These are phyloP conservation scores for Hyles lineata DNA, from an alignment of 2,888 invertebrate genomes.

Conservation along the genomic window DNA sequence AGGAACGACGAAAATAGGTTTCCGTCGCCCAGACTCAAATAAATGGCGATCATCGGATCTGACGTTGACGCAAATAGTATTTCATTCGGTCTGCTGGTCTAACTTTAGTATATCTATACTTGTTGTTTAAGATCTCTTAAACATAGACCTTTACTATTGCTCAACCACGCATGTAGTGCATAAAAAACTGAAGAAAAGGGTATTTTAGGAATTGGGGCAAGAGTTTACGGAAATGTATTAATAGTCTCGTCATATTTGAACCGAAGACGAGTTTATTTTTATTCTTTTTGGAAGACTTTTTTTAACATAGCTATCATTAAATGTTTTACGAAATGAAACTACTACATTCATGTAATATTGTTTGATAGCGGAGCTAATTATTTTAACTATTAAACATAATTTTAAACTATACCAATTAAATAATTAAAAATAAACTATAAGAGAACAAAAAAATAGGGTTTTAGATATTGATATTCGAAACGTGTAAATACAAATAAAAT, in stretches of 20 bases:
- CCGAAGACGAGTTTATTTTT: not conserved
- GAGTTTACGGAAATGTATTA: constrained; percentile 3
- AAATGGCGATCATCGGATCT: constrained; percentile 37
- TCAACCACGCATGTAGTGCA: not conserved
- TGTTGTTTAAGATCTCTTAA: not conserved
- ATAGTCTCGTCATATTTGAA: not conserved
- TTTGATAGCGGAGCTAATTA: no score
- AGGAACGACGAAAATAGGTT: constrained; percentile 35
- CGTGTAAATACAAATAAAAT: no score
- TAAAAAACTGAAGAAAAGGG: not conserved
- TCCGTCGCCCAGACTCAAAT: constrained; percentile 32
- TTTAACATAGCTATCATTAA: not conserved
- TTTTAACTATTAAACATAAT: no score
- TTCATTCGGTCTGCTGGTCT: constrained; percentile 12
- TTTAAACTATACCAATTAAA: no score
- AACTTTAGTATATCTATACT: no score
- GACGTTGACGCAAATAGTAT: constrained; percentile 29
- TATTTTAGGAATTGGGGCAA: not conserved
- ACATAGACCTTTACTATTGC: not conserved
- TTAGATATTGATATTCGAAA: no score
- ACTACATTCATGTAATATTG: no score
- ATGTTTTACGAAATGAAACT: no score
- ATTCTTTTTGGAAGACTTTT: not conserved
- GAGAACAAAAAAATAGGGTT: no score
- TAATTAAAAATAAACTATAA: no score